Percentiles rank a stretch among this genome's conserved stretches.
Evolutionary conservation across 2,888 invertebrate species (phyloP).

Genomic region (Vannuccia rotundouncinata): DNA sequence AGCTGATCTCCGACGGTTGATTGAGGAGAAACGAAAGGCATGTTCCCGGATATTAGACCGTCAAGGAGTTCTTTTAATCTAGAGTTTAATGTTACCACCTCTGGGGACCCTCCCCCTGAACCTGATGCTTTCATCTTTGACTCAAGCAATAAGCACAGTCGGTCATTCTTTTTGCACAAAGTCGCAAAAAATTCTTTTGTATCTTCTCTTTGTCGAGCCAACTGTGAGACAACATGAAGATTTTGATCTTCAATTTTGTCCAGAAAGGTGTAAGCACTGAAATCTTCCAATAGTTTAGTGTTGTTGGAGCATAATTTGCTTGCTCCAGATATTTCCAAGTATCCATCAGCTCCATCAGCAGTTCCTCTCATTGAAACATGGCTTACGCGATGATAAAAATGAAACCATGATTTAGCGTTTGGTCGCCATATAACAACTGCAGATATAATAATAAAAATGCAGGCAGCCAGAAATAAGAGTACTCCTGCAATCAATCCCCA

Average conservation of each 20-base stretch:
- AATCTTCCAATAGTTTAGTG: conserved; percentile 45
- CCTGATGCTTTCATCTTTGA: background rate
- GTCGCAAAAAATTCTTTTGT: conserved; percentile 49
- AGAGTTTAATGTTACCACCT: background rate
- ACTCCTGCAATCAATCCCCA: conserved; percentile 47
- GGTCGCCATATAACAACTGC: conserved; percentile 52
- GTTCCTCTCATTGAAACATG: background rate
- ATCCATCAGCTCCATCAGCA: background rate
- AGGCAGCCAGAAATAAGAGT: conserved; percentile 46
- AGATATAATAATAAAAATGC: conserved; percentile 47
- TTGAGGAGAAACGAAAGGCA: background rate
- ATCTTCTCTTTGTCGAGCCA: conserved; percentile 51
- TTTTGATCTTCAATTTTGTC: conserved; percentile 55
- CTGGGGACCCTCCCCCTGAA: background rate
- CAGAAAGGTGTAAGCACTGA: conserved; percentile 52
- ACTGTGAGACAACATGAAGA: conserved; percentile 52
- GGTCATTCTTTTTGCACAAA: conserved; percentile 49
- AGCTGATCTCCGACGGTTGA: background rate
- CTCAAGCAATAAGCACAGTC: conserved; percentile 40
- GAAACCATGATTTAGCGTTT: background rate
- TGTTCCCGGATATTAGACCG: background rate
- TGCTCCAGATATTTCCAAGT: background rate
- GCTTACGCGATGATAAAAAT: background rate
- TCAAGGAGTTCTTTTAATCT: background rate
- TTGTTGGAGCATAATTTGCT: background rate